These are phyloP conservation scores for Podiceps cristatus DNA, from an alignment of 2,113 vertebrate genomes.

Conservation along the genomic window DNA sequence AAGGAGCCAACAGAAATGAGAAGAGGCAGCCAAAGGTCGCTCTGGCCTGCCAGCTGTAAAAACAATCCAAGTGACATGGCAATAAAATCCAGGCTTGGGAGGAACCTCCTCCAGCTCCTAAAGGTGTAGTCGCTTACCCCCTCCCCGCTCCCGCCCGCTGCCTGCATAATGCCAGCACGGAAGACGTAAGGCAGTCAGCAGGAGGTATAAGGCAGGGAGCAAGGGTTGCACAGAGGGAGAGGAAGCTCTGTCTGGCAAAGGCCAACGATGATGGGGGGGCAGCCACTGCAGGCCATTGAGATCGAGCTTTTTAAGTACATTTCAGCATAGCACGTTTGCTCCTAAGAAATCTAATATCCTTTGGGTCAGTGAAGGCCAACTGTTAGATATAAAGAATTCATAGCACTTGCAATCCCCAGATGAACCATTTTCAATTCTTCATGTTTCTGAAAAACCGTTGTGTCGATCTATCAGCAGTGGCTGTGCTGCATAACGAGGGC, in stretches of 20 bases:
- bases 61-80: slow-evolving; percentile 25
- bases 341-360: slow-evolving; percentile 76
- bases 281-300: background rate
- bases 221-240: slow-evolving; percentile 44
- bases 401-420: slow-evolving; percentile 63
- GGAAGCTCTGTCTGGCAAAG: slow-evolving; percentile 32
- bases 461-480: slow-evolving; percentile 43
- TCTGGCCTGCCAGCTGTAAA: slow-evolving; percentile 48
- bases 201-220: background rate
- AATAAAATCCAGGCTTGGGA: slow-evolving; percentile 41
- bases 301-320: slow-evolving; percentile 52
- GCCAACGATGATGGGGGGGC: background rate
- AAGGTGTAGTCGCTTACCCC: background rate
- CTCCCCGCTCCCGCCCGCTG: background rate
- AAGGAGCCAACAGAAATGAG: slow-evolving; percentile 42
- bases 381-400: slow-evolving; percentile 75
- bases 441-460: slow-evolving; percentile 50
- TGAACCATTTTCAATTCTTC: slow-evolving; percentile 69
- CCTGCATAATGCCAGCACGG: background rate
- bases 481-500: slow-evolving; percentile 55
- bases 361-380: slow-evolving; percentile 74
- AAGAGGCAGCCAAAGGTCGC: slow-evolving; percentile 64
- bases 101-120: background rate
- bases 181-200: background rate
- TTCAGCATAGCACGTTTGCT: slow-evolving; percentile 51